Evolutionary conservation across 2,797 vertebrate genomes (phyloP).

Genomic region (Coregonus sp.): DNA sequence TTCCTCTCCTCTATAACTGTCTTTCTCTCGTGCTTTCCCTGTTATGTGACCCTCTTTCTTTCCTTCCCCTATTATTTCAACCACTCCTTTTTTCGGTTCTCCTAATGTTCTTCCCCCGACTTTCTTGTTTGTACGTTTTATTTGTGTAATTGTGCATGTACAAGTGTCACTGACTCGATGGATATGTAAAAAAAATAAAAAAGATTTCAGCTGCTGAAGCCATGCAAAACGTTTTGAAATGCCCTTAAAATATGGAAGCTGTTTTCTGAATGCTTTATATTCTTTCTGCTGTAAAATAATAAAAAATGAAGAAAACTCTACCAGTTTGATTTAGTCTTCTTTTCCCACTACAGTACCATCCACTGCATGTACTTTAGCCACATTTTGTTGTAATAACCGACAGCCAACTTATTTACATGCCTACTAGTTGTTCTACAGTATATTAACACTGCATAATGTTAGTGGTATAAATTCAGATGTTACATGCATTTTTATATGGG

Average conservation of each 20-base stretch:
- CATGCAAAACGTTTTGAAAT: conserved; percentile 99
- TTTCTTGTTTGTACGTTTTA: conserved; percentile 94
- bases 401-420: not conserved
- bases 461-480: not conserved
- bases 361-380: not conserved
- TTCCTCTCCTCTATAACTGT: conserved; percentile 80
- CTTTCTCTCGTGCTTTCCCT: conserved; percentile 78
- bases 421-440: not conserved
- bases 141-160: conserved; percentile 99
- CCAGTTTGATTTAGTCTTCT: conserved; percentile 72
- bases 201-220: conserved; percentile 99
- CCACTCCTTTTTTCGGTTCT: conserved; percentile 67
- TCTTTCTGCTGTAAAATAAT: conserved; percentile 99
- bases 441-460: not conserved
- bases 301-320: conserved; percentile 93
- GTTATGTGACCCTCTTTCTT: conserved; percentile 75
- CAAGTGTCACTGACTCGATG: conserved; percentile 99
- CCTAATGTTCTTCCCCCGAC: conserved; percentile 57
- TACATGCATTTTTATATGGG: not conserved
- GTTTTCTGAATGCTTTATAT: conserved; percentile 99
- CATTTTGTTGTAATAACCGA: not conserved
- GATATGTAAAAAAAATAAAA: conserved; percentile 88
- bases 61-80: conserved; percentile 61
- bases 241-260: conserved; percentile 99
- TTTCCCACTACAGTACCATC: conserved; percentile 51